These are phyloP conservation scores for Gonioctena quinquepunctata DNA, from an alignment of 1,140 invertebrate species.

Conservation along the genomic window DNA sequence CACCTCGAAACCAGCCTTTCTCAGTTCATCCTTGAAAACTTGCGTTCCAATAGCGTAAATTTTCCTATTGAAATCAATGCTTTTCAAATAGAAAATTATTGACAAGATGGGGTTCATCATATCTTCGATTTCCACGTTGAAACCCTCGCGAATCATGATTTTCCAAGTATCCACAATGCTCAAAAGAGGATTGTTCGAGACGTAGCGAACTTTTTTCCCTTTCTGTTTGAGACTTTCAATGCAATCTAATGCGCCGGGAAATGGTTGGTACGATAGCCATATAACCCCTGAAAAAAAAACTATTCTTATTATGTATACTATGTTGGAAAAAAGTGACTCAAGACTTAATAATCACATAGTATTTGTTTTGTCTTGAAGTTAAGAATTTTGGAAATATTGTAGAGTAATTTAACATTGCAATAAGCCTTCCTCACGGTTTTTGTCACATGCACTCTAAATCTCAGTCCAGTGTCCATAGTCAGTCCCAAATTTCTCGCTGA, in stretches of 20 bases:
- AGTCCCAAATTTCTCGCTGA: too few relatives aligned
- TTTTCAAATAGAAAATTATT: conserved; percentile 38
- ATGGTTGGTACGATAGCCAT: conserved; percentile 23
- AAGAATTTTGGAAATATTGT: too few relatives aligned
- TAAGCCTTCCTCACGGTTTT: too few relatives aligned
- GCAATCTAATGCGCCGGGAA: conserved; percentile 37
- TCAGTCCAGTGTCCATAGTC: too few relatives aligned
- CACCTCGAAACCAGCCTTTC: conserved; percentile 31
- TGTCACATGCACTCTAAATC: too few relatives aligned
- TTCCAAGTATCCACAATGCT: conserved; percentile 21
- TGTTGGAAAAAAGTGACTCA: too few relatives aligned
- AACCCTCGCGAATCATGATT: conserved; percentile 25
- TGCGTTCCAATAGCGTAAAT: conserved; percentile 35
- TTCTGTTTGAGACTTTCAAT: conserved; percentile 36
- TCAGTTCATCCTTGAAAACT: conserved; percentile 32
- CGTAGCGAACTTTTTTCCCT: conserved; percentile 44
- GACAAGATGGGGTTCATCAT: conserved; percentile 31
- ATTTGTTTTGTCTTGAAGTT: too few relatives aligned
- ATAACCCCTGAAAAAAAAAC: conserved; percentile 36
- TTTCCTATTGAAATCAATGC: conserved; percentile 45
- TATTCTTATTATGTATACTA: too few relatives aligned
- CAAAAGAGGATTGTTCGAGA: conserved; percentile 46
- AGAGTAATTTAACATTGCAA: too few relatives aligned
- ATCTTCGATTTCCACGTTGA: conserved; percentile 27
- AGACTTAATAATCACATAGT: too few relatives aligned